Conservation (phyloP, 2,888 invertebrate species). For the Trachelus iudaicus region DNA sequence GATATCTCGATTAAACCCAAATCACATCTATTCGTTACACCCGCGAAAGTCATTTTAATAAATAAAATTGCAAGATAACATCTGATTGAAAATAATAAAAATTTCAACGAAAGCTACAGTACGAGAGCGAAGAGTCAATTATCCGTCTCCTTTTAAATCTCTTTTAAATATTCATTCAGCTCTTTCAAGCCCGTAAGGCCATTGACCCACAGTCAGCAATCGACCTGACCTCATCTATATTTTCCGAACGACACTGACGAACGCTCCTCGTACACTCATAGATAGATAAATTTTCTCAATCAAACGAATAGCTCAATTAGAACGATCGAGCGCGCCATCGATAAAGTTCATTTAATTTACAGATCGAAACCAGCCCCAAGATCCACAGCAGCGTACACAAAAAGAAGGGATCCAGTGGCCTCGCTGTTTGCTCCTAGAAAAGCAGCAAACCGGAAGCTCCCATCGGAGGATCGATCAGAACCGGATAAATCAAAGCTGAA, state of each 20-base stretch:
- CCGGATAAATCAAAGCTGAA: not conserved
- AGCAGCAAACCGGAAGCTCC: not conserved
- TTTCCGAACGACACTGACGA: not conserved
- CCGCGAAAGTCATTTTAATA: not conserved
- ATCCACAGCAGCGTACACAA: slow-evolving; percentile 25
- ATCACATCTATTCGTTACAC: not conserved
- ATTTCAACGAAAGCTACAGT: not conserved
- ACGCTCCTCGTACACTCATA: not conserved
- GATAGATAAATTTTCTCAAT: not conserved
- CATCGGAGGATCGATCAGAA: not conserved
- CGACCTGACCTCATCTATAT: slow-evolving; percentile 31
- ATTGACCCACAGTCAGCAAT: slow-evolving; percentile 37
- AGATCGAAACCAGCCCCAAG: slow-evolving; percentile 37
- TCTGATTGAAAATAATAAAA: not conserved
- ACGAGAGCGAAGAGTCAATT: not conserved
- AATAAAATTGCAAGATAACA: not conserved
- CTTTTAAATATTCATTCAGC: not conserved
- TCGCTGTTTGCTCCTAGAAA: slow-evolving; percentile 44
- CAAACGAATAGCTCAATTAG: not conserved
- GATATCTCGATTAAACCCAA: too few relatives aligned
- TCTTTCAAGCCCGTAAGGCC: slow-evolving; percentile 17
- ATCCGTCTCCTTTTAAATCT: not conserved
- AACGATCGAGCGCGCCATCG: not conserved
- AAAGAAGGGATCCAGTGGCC: slow-evolving; percentile 39
- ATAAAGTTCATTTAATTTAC: not conserved